Evolutionary conservation across 1,140 invertebrate species (phyloP).

Genomic region (Melanaphis sacchari): DNA sequence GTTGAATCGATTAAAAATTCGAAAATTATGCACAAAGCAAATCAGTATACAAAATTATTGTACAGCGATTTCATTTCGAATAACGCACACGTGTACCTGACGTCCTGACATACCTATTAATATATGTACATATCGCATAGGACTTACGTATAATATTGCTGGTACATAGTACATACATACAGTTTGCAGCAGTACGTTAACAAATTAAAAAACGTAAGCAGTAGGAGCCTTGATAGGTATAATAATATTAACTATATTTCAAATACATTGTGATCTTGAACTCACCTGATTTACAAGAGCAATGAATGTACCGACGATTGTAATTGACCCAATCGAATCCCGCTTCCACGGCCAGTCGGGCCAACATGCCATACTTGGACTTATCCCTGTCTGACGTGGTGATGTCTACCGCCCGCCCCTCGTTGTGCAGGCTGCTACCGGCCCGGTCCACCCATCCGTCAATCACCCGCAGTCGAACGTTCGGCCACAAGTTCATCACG

Average conservation of each 20-base stretch:
- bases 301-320: conserved; percentile 93
- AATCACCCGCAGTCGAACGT: conserved; percentile 87
- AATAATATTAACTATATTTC: neutral
- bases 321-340: conserved; percentile 99
- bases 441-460: conserved; percentile 97
- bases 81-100: no score
- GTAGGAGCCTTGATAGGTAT: neutral
- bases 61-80: neutral
- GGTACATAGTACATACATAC: no score
- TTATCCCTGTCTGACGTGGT: conserved; percentile 92
- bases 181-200: no score
- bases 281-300: conserved; percentile 96
- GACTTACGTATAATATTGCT: no score
- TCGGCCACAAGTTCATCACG: conserved; percentile 98
- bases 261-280: neutral
- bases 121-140: no score
- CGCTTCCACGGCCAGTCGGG: conserved; percentile 92
- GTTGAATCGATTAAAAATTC: neutral
- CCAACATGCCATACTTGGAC: conserved; percentile 94
- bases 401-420: conserved; percentile 93
- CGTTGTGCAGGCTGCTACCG: conserved; percentile 88
- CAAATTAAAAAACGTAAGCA: neutral
- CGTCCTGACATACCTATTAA: no score
- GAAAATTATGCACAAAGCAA: neutral
- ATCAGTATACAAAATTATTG: neutral